Evolutionary conservation across 2,113 vertebrate genomes (phyloP).

Genomic region (Thomomys bottae): DNA sequence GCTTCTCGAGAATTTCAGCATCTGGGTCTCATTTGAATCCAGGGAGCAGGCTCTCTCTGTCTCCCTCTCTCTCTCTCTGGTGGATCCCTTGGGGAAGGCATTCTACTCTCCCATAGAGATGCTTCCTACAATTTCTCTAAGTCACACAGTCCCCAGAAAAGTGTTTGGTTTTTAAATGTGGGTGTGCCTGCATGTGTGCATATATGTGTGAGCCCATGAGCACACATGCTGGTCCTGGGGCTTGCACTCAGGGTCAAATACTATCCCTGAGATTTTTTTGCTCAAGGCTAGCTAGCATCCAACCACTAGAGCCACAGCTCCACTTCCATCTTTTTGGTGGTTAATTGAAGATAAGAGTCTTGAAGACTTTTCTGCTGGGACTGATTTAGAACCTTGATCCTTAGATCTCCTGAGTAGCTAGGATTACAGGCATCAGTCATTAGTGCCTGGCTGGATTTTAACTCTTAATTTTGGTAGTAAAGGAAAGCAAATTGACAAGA

Average conservation of each 20-base stretch:
- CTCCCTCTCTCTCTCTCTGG: neutral
- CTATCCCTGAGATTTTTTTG: no score
- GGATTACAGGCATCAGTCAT: no score
- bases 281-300: no score
- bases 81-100: rapidly evolving
- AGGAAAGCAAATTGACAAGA: neutral
- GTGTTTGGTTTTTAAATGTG: neutral
- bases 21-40: neutral
- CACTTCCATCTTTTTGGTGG: no score
- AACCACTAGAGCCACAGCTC: no score
- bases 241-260: no score
- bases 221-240: no score
- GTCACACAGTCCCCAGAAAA: neutral
- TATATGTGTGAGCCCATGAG: neutral
- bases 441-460: neutral
- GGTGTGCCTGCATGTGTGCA: neutral
- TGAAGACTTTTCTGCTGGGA: no score
- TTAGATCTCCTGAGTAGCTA: no score
- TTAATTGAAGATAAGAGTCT: no score
- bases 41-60: neutral
- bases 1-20: neutral
- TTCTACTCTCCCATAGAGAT: neutral
- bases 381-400: no score
- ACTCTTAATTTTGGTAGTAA: neutral
- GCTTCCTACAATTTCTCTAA: neutral